Conservation (phyloP, 2,888 invertebrate species). For the Coenonympha glycerion region DNA sequence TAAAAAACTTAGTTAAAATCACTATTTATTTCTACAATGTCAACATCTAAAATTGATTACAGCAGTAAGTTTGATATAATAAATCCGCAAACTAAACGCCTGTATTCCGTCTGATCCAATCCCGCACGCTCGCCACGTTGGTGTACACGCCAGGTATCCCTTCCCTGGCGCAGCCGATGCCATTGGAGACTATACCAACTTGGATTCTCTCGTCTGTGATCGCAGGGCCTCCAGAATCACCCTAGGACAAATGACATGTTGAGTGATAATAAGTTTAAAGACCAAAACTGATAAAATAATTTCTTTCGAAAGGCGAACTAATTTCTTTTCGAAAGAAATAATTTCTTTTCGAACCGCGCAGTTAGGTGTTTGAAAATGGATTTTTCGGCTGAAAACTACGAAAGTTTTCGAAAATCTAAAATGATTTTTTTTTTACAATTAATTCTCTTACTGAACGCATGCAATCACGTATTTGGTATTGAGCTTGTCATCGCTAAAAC, state of each 20-base stretch:
- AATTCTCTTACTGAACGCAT: no score
- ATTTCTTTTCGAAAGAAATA: no score
- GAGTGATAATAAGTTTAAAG: no score
- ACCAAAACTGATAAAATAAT: no score
- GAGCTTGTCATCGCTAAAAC: no score
- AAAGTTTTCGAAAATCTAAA: no score
- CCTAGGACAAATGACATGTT: neutral
- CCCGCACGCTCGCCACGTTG: neutral
- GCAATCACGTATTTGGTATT: no score
- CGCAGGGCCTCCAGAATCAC: neutral
- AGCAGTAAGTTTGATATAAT: neutral
- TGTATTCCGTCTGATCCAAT: neutral
- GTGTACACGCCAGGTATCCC: neutral
- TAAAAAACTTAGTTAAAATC: neutral
- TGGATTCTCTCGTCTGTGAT: neutral
- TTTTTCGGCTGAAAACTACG: no score
- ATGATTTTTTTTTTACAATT: no score
- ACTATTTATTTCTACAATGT: neutral
- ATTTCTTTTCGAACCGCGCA: no score
- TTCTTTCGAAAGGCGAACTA: no score
- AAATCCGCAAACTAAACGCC: neutral
- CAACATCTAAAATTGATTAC: neutral
- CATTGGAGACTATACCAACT: neutral
- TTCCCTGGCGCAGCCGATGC: neutral
- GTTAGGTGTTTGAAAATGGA: no score